Conservation (phyloP, 2,113 vertebrate species). For the Phycodurus eques region DNA sequence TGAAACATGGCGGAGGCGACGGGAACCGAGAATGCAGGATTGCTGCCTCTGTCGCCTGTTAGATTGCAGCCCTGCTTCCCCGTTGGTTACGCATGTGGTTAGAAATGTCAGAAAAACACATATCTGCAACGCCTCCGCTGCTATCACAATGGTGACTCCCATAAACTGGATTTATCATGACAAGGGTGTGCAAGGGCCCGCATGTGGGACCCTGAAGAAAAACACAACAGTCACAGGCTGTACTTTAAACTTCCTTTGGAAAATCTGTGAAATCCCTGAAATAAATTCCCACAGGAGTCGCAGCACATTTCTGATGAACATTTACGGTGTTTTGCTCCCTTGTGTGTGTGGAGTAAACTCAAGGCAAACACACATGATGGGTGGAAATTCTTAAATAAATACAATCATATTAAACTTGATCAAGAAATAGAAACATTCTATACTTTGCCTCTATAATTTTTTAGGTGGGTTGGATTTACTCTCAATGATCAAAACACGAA, state of each 20-base stretch:
- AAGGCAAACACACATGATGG: constrained; percentile 24
- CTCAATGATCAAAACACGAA: background rate
- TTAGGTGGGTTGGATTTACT: constrained; percentile 9
- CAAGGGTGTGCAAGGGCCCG: constrained; percentile 36
- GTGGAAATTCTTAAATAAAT: constrained; percentile 48
- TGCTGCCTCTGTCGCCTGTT: constrained; percentile 34
- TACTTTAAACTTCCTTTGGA: constrained; percentile 51
- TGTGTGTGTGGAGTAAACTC: constrained; percentile 18
- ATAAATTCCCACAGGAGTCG: constrained; percentile 45
- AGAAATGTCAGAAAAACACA: constrained; percentile 38
- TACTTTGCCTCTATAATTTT: constrained; percentile 60
- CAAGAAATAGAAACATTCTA: constrained; percentile 53
- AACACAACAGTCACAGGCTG: constrained; percentile 29
- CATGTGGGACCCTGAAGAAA: constrained; percentile 41
- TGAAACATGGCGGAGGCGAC: constrained; percentile 31
- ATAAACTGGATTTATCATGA: constrained; percentile 52
- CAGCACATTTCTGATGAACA: constrained; percentile 24
- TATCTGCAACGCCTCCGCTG: constrained; percentile 44
- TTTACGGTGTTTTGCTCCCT: constrained; percentile 22
- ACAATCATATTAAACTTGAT: constrained; percentile 57
- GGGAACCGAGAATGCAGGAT: constrained; percentile 27
- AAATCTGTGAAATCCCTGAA: constrained; percentile 47
- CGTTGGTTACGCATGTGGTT: constrained; percentile 49
- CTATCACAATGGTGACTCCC: constrained; percentile 36
- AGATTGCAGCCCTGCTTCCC: constrained; percentile 57